phyloP scores from a whole-genome alignment of 2,797 vertebrate genomes.

The Hyperoplus immaculatus region DNA sequence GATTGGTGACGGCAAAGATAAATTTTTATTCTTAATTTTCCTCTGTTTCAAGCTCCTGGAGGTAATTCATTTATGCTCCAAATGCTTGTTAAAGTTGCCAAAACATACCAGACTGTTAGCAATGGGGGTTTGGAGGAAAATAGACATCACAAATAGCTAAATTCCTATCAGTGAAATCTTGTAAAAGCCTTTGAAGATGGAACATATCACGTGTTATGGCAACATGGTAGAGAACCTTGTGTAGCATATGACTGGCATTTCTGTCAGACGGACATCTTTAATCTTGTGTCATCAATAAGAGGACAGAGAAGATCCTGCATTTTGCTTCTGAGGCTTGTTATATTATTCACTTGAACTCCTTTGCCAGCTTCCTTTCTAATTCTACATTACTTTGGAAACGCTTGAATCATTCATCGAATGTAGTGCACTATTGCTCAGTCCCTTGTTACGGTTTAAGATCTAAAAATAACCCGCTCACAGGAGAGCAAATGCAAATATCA shows the following conservation, averaged over 20 bases:
- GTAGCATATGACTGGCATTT: constrained; percentile 31
- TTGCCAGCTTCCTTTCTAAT: constrained; percentile 57
- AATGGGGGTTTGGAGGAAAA: constrained; percentile 28
- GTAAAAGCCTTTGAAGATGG: constrained; percentile 47
- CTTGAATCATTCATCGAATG: constrained; percentile 81
- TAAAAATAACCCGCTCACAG: constrained; percentile 75
- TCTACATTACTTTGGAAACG: constrained; percentile 71
- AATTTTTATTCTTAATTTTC: too few relatives aligned
- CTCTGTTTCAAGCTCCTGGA: constrained; percentile 9
- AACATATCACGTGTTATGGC: constrained; percentile 49
- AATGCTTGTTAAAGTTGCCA: constrained; percentile 37
- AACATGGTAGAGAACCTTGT: constrained; percentile 25
- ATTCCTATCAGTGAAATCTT: constrained; percentile 34
- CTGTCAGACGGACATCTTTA: constrained; percentile 10
- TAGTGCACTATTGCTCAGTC: constrained; percentile 67
- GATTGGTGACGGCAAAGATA: background rate
- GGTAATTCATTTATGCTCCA: constrained; percentile 38
- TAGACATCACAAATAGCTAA: constrained; percentile 36
- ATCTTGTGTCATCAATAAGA: constrained; percentile 38
- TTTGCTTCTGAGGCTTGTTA: constrained; percentile 29
- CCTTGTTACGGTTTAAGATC: constrained; percentile 76
- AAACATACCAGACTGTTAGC: constrained; percentile 29
- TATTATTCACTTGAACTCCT: constrained; percentile 53
- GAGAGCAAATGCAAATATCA: constrained; percentile 70
- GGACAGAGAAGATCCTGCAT: constrained; percentile 8